Conservation (phyloP, 2,113 vertebrate species). For the Atractosteus spatula region DNA sequence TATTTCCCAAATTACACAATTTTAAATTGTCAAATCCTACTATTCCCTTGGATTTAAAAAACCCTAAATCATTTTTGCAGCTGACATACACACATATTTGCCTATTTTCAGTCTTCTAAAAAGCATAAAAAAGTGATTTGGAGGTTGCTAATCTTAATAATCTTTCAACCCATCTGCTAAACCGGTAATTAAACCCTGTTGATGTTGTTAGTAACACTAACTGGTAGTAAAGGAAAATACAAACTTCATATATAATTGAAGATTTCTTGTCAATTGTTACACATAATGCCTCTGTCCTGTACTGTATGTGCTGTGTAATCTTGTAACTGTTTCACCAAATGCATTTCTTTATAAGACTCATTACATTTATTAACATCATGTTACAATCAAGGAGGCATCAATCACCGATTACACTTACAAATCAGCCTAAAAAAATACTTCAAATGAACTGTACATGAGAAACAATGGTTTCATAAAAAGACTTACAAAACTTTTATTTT, state of each 20-base stretch:
- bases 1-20: slow-evolving; percentile 6
- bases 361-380: slow-evolving; percentile 1
- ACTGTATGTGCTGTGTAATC: not conserved
- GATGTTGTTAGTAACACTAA: slow-evolving; percentile 26
- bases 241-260: slow-evolving; percentile 4
- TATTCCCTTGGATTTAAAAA: slow-evolving; percentile 12
- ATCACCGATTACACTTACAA: slow-evolving; percentile 10
- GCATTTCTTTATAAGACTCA: slow-evolving; percentile 3
- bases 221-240: slow-evolving; percentile 18
- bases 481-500: not conserved
- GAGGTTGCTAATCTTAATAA: slow-evolving; percentile 11
- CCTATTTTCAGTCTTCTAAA: slow-evolving; percentile 18
- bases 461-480: slow-evolving; percentile 18
- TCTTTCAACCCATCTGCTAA: slow-evolving; percentile 4
- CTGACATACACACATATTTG: slow-evolving; percentile 6
- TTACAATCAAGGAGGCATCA: not conserved
- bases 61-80: slow-evolving; percentile 14
- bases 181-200: slow-evolving; percentile 9
- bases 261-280: not conserved
- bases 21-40: slow-evolving; percentile 20
- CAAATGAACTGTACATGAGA: slow-evolving; percentile 26
- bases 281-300: not conserved
- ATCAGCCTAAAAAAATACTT: slow-evolving; percentile 20
- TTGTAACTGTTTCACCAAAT: slow-evolving; percentile 5
- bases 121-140: slow-evolving; percentile 12